Percentiles rank a stretch among this genome's conserved stretches.
These are phyloP conservation scores for Anser brachyrhynchus DNA, from an alignment of 2,113 vertebrate species.

Conservation along the genomic window DNA sequence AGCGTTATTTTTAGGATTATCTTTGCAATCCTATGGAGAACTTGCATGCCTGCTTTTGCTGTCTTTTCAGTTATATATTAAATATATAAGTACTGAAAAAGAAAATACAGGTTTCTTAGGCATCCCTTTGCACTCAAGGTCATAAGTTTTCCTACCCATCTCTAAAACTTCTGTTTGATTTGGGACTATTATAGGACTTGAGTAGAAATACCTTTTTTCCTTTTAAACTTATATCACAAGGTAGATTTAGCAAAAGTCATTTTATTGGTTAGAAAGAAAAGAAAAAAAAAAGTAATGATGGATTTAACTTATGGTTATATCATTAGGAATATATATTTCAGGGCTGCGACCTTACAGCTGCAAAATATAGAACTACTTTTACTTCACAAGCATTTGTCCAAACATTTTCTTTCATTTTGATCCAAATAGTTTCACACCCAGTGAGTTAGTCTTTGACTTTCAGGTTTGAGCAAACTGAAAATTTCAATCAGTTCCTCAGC, in stretches of 20 bases:
- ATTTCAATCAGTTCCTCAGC: slow-evolving; percentile 52
- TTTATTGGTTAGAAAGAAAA: neutral
- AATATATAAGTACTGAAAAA: neutral
- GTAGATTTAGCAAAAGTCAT: neutral
- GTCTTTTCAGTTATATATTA: neutral
- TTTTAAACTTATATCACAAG: neutral
- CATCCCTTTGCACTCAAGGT: neutral
- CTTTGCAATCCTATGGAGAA: neutral
- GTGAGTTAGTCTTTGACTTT: slow-evolving; percentile 53
- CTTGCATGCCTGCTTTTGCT: neutral
- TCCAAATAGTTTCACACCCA: slow-evolving; percentile 71
- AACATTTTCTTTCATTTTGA: slow-evolving; percentile 73
- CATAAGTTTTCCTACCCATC: neutral
- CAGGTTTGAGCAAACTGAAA: slow-evolving; percentile 41
- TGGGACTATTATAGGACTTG: neutral
- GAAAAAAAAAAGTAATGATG: neutral
- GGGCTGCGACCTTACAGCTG: slow-evolving; percentile 38
- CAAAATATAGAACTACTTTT: slow-evolving; percentile 62
- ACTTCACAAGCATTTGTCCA: slow-evolving; percentile 62
- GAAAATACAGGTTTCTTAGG: neutral
- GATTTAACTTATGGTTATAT: slow-evolving; percentile 36
- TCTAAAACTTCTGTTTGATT: neutral
- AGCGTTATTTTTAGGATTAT: neutral
- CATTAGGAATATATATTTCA: slow-evolving; percentile 53
- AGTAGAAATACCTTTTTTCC: neutral